Evolutionary conservation across 2,797 vertebrate species (phyloP).

Genomic region (Semaprochilodus insignis): DNA sequence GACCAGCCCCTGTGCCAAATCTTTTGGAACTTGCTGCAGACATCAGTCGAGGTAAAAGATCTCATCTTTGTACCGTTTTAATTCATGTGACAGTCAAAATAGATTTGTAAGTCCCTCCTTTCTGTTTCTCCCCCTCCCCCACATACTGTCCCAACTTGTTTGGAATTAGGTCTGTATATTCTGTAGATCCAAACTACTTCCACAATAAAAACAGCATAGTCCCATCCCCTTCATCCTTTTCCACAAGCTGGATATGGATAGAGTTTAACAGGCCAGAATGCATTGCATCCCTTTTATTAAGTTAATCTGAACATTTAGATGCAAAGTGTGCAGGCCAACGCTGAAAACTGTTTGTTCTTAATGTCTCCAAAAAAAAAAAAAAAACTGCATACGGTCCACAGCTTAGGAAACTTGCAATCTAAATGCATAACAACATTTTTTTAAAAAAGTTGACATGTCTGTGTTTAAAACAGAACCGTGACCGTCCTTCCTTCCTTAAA

Average conservation of each 20-base stretch:
- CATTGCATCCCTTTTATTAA: constrained; percentile 36
- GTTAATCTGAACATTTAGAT: constrained; percentile 32
- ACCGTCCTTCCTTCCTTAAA: constrained; percentile 19
- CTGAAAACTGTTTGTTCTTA: constrained; percentile 22
- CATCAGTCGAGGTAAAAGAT: too few species aligned
- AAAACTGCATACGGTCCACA: background rate
- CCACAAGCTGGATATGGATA: background rate
- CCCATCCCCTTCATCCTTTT: background rate
- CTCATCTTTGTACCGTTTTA: too few species aligned
- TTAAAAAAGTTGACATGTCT: constrained; percentile 38
- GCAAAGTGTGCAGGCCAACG: constrained; percentile 25
- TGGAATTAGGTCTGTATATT: too few species aligned
- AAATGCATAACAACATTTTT: constrained; percentile 49
- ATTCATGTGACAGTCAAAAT: too few species aligned
- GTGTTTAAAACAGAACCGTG: constrained; percentile 34
- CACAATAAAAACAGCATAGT: too few species aligned
- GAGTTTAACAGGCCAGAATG: constrained; percentile 21
- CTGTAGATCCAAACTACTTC: too few species aligned
- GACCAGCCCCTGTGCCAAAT: too few species aligned
- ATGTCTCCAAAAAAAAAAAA: background rate
- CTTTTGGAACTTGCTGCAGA: too few species aligned
- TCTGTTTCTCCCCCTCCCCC: too few species aligned
- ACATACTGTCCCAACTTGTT: too few species aligned
- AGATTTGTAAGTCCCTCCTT: too few species aligned
- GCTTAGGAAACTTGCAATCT: constrained; percentile 11